Conservation (phyloP, 2,113 vertebrate genomes). For the Syrrhaptes paradoxus region DNA sequence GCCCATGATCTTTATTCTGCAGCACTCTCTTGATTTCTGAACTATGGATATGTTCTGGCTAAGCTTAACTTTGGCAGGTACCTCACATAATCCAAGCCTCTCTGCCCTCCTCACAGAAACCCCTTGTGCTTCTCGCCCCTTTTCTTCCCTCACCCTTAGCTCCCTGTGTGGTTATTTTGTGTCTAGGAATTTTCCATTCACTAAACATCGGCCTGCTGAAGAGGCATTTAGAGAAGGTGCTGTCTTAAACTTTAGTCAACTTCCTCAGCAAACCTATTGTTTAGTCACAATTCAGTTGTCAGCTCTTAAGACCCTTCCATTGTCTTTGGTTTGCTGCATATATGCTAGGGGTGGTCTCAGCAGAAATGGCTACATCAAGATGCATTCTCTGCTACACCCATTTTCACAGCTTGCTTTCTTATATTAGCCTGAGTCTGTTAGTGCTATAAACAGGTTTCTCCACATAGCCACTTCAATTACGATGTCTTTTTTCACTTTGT, state of each 20-base stretch:
- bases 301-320: background rate
- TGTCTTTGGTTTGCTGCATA: background rate
- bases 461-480: background rate
- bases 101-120: background rate
- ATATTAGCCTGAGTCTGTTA: background rate
- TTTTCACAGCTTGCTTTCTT: background rate
- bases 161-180: background rate
- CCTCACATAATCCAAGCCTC: background rate
- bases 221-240: background rate
- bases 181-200: background rate
- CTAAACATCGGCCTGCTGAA: background rate
- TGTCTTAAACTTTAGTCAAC: background rate
- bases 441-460: background rate
- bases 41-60: background rate
- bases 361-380: background rate
- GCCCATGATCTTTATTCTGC: background rate
- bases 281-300: background rate
- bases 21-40: background rate
- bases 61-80: background rate
- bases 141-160: background rate
- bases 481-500: background rate
- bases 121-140: background rate
- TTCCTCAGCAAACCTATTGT: background rate
- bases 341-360: background rate
- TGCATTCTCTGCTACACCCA: background rate